A percentile compares a stretch with the other conserved stretches of the same genome.
Conservation (phyloP, 2,113 vertebrate genomes). For the Takifugu flavidus region DNA sequence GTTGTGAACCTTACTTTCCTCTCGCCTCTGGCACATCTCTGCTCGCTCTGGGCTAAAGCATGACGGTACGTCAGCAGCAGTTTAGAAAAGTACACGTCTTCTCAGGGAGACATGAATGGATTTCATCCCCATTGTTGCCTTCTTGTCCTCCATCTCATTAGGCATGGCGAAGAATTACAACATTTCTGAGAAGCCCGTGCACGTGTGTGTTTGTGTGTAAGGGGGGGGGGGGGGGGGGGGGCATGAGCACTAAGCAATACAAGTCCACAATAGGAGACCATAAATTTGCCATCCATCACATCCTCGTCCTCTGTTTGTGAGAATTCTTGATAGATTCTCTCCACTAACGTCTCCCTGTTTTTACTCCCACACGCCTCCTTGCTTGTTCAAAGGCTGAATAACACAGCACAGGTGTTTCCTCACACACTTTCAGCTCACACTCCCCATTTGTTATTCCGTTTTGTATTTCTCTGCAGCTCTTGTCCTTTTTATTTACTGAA, state of each 20-base stretch:
- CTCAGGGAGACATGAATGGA: slow-evolving; percentile 29
- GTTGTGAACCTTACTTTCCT: slow-evolving; percentile 32
- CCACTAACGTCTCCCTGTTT: slow-evolving; percentile 50
- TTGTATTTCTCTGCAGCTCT: slow-evolving; percentile 29
- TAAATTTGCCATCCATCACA: slow-evolving; percentile 39
- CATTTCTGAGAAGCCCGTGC: not conserved
- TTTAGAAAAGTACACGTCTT: slow-evolving; percentile 45
- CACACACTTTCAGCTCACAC: slow-evolving; percentile 35
- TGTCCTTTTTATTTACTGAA: slow-evolving; percentile 13
- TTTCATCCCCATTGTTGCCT: slow-evolving; percentile 21
- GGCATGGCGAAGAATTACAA: slow-evolving; percentile 6
- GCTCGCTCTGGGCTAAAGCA: slow-evolving; percentile 34
- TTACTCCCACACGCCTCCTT: slow-evolving; percentile 45
- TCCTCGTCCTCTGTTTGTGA: slow-evolving; percentile 27
- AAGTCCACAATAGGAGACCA: slow-evolving; percentile 6
- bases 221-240: too few species aligned
- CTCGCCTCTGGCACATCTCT: slow-evolving; percentile 34
- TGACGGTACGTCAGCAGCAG: slow-evolving; percentile 33
- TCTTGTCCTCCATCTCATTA: slow-evolving; percentile 2
- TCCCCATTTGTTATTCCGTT: slow-evolving; percentile 55
- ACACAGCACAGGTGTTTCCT: slow-evolving; percentile 23
- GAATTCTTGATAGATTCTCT: slow-evolving; percentile 52
- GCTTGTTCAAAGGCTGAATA: slow-evolving; percentile 48
- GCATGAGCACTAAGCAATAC: slow-evolving; percentile 8
- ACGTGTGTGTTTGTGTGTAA: too few species aligned